Percentiles rank a stretch among this genome's conserved stretches.
Evolutionary conservation across 92 coral and sea anemone genomes (phyloP).

Genomic region (Scolanthus callimorphus): DNA sequence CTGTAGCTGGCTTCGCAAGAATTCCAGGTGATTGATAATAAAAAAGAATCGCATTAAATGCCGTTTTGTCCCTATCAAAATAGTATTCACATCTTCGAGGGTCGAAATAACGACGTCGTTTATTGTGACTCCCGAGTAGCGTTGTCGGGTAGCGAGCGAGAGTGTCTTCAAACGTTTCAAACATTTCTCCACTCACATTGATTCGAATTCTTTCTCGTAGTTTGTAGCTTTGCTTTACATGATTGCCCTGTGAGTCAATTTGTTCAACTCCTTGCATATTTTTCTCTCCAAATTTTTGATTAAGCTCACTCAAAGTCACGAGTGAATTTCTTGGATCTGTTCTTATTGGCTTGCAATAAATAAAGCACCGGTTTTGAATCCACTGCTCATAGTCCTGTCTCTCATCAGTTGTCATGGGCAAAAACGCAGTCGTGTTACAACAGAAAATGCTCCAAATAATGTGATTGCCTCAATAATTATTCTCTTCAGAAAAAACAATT

Average conservation of each 20-base stretch:
- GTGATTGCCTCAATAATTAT: slow-evolving; percentile 1
- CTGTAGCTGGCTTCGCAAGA: slow-evolving; percentile 72
- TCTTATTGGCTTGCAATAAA: too few species aligned
- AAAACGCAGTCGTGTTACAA: too few species aligned
- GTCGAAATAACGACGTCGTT: slow-evolving; percentile 64
- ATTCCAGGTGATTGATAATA: slow-evolving; percentile 87
- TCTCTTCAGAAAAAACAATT: slow-evolving; percentile 6
- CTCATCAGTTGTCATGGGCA: too few species aligned
- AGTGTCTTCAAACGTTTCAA: slow-evolving; percentile 81
- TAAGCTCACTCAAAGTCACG: too few species aligned
- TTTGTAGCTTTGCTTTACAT: not conserved
- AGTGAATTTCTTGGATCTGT: too few species aligned
- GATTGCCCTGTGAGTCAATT: not conserved
- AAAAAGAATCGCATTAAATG: slow-evolving; percentile 77
- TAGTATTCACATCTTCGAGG: slow-evolving; percentile 51
- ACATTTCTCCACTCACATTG: slow-evolving; percentile 75
- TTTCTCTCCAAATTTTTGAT: not conserved
- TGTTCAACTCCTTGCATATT: not conserved
- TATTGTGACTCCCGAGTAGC: slow-evolving; percentile 63
- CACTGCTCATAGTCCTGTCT: too few species aligned
- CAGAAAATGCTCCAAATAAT: not conserved
- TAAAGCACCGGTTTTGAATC: too few species aligned
- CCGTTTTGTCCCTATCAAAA: slow-evolving; percentile 72
- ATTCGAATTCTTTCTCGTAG: slow-evolving; percentile 45
- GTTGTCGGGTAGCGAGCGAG: slow-evolving; percentile 73